A percentile compares a stretch with the other conserved stretches of the same genome.
phyloP scores from a whole-genome alignment of 2,113 vertebrate genomes.

The Anoplopoma fimbria region DNA sequence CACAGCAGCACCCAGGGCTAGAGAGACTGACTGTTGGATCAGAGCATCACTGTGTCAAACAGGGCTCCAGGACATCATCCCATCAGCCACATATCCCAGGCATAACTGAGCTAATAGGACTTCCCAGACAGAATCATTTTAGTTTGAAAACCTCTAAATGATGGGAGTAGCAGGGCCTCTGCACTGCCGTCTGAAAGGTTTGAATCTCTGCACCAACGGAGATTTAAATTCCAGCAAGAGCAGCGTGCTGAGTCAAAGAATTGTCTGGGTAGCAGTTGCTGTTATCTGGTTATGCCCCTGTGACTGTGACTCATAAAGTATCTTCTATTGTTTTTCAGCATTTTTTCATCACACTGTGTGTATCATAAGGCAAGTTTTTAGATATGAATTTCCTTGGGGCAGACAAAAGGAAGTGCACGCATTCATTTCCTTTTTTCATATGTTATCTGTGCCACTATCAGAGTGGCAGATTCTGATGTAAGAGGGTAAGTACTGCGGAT shows the following conservation, averaged over 20 bases:
- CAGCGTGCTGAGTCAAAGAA: constrained; percentile 66
- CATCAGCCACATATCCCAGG: constrained; percentile 48
- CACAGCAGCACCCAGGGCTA: constrained; percentile 43
- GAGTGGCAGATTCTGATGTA: constrained; percentile 51
- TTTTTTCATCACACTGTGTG: constrained; percentile 47
- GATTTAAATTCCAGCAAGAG: constrained; percentile 64
- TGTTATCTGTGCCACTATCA: constrained; percentile 46
- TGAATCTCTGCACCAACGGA: constrained; percentile 50
- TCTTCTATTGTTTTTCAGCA: constrained; percentile 20
- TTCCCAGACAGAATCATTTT: constrained; percentile 58
- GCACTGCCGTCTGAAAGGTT: constrained; percentile 49
- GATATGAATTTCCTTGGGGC: constrained; percentile 52
- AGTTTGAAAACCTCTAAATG: constrained; percentile 62
- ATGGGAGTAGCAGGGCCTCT: constrained; percentile 44
- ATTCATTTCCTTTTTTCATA: constrained; percentile 69
- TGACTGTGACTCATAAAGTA: constrained; percentile 56
- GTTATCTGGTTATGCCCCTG: constrained; percentile 66
- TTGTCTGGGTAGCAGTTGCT: constrained; percentile 52
- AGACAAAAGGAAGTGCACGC: constrained; percentile 52
- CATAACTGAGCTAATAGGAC: constrained; percentile 70
- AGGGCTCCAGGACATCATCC: constrained; percentile 43
- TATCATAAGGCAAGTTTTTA: constrained; percentile 41
- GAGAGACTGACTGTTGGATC: constrained; percentile 47
- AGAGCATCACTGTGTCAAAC: constrained; percentile 59
- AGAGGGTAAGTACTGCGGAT: constrained; percentile 35